phyloP scores from a whole-genome alignment of 2,113 vertebrate genomes.

The Apteryx mantelli region DNA sequence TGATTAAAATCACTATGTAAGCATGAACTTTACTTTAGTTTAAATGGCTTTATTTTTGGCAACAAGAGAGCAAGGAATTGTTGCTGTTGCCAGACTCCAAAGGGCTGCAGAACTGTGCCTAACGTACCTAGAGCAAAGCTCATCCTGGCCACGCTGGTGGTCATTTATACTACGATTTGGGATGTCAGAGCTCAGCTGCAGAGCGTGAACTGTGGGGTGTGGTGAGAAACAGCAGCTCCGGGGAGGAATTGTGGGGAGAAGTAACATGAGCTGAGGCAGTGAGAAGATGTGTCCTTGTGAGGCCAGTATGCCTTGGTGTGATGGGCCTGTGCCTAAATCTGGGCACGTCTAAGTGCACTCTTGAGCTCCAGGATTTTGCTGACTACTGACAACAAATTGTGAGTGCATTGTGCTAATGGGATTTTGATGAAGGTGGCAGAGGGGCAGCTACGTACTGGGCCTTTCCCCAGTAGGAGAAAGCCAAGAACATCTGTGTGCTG shows the following conservation, averaged over 20 bases:
- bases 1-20: neutral
- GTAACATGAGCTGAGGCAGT: fast-evolving
- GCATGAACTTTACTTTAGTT: neutral
- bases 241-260: neutral
- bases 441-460: neutral
- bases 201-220: no score
- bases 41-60: neutral
- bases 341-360: neutral
- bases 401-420: neutral
- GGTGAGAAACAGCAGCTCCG: neutral
- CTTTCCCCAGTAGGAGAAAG: neutral
- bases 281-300: fast-evolving
- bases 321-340: fast-evolving
- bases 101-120: neutral
- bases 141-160: fast-evolving
- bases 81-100: neutral
- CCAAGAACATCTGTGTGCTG: neutral
- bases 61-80: neutral
- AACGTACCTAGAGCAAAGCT: neutral
- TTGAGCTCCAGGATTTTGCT: neutral
- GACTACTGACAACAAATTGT: neutral
- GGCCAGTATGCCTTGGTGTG: fast-evolving
- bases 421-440: neutral
- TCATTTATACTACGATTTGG: neutral
- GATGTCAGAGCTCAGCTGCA: neutral